Evolutionary conservation across 2,888 invertebrate genomes (phyloP).

Genomic region (Drosophila vallismaia): DNA sequence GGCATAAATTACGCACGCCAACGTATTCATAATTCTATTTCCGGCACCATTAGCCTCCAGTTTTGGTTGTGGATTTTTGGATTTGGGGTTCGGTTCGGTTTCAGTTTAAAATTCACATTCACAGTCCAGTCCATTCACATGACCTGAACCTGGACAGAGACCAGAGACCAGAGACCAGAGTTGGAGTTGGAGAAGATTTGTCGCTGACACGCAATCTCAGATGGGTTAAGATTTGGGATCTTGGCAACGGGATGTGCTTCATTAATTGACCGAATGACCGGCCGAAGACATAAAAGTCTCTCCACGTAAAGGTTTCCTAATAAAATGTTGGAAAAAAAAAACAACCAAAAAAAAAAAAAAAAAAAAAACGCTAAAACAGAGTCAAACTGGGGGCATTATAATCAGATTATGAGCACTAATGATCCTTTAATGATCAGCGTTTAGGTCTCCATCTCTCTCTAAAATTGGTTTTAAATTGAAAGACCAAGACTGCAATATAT

Average conservation of each 20-base stretch:
- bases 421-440: conserved; percentile 84
- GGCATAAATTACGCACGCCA: conserved; percentile 78
- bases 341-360: conserved; percentile 24
- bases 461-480: conserved; percentile 73
- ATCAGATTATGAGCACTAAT: conserved; percentile 84
- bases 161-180: background rate
- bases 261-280: conserved; percentile 66
- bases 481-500: conserved; percentile 51
- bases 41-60: conserved; percentile 71
- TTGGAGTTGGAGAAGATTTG: conserved; percentile 63
- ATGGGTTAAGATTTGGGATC: background rate
- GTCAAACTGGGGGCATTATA: conserved; percentile 81
- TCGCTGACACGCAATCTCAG: conserved; percentile 70
- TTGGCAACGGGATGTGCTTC: conserved; percentile 75
- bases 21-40: conserved; percentile 79
- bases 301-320: conserved; percentile 75
- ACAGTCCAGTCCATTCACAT: conserved; percentile 20
- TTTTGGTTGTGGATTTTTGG: background rate
- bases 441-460: conserved; percentile 67
- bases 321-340: conserved; percentile 62
- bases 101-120: conserved; percentile 10
- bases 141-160: conserved; percentile 13
- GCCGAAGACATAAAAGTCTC: conserved; percentile 41
- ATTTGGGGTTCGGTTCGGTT: background rate
- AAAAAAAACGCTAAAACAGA: conserved; percentile 54